These are phyloP conservation scores for Parelbella ahira DNA, from an alignment of 2,888 invertebrate genomes.

Conservation along the genomic window DNA sequence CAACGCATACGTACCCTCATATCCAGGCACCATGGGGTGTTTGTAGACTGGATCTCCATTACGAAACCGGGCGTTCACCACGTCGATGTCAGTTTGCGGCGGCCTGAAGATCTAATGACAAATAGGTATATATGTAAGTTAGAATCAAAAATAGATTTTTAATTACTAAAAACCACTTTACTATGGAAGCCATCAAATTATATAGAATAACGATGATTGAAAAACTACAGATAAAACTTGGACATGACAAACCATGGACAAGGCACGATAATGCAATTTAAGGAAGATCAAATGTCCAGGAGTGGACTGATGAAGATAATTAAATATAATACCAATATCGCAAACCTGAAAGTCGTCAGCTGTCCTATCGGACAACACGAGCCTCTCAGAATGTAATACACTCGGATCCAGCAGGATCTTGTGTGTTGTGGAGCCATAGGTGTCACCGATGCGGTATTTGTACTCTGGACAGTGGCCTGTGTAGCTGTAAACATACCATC, in stretches of 20 bases:
- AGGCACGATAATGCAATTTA: no score
- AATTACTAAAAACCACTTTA: no score
- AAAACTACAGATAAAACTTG: no score
- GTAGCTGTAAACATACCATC: constrained; percentile 73
- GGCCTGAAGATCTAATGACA: constrained; percentile 79
- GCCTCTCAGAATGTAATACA: constrained; percentile 85
- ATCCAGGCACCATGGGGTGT: constrained; percentile 87
- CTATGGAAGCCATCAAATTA: no score
- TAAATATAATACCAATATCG: no score
- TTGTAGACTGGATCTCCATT: constrained; percentile 85
- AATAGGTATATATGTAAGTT: neutral
- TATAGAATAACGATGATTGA: no score
- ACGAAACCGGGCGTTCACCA: constrained; percentile 82
- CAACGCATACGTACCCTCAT: constrained; percentile 85
- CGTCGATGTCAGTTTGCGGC: constrained; percentile 83
- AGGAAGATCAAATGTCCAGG: no score
- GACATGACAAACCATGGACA: no score
- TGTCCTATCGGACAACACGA: constrained; percentile 83
- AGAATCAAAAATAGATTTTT: no score
- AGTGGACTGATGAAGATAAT: no score
- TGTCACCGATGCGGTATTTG: constrained; percentile 86
- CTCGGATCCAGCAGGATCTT: constrained; percentile 87
- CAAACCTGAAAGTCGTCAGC: constrained; percentile 83
- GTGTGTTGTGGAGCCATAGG: constrained; percentile 87
- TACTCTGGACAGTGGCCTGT: constrained; percentile 89